Evolutionary conservation across 2,797 vertebrate species (phyloP).

Genomic region (Spea hammondii): DNA sequence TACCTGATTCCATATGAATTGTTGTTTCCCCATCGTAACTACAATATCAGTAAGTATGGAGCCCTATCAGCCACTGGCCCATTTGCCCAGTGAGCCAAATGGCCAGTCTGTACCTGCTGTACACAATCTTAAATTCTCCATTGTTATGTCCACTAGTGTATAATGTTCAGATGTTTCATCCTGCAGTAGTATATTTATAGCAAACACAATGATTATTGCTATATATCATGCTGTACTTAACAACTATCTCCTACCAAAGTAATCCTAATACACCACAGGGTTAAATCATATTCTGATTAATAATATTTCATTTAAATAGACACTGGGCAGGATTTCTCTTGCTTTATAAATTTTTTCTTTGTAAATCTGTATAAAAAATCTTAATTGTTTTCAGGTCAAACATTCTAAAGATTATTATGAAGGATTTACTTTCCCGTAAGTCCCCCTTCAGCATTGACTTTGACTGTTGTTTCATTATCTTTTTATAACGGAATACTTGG

Average conservation of each 20-base stretch:
- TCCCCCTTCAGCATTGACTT: constrained; percentile 8
- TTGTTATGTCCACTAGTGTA: too few species aligned
- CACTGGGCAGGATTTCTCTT: not conserved
- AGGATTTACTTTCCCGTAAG: constrained; percentile 31
- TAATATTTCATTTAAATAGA: constrained; percentile 11
- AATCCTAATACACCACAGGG: not conserved
- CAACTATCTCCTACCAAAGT: not conserved
- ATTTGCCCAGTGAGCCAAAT: too few species aligned
- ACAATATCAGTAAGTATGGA: too few species aligned
- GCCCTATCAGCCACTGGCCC: too few species aligned
- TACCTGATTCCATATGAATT: too few species aligned
- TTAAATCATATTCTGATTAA: constrained; percentile 6
- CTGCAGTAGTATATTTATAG: too few species aligned
- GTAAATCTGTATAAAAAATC: not conserved
- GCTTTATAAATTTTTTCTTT: constrained; percentile 8
- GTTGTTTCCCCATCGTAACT: too few species aligned
- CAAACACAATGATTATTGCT: not conserved
- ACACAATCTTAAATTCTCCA: too few species aligned
- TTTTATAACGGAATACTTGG: not conserved
- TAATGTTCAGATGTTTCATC: too few species aligned
- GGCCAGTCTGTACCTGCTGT: too few species aligned
- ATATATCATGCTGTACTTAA: not conserved
- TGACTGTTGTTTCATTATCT: constrained; percentile 15
- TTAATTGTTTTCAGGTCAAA: constrained; percentile 20
- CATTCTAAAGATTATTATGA: constrained; percentile 2